Evolutionary conservation across 2,797 vertebrate genomes (phyloP).

Genomic region (Enteromius afrohamiltoni): DNA sequence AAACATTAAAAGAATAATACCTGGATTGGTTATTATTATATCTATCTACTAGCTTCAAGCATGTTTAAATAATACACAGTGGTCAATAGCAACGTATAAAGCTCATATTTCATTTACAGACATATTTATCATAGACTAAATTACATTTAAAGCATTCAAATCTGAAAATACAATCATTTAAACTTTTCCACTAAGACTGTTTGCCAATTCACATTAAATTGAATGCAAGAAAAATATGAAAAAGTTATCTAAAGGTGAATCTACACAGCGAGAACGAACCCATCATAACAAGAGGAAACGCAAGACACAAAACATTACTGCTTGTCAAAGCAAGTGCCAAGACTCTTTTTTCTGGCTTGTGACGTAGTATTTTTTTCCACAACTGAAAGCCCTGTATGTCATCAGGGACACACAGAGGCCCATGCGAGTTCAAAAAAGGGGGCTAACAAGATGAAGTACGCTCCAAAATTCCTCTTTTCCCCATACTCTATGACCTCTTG

Average conservation of each 20-base stretch:
- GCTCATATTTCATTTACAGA: too few species aligned
- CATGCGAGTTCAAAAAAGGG: conserved; percentile 58
- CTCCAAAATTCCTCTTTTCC: conserved; percentile 71
- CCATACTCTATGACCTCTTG: conserved; percentile 72
- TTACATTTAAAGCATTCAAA: not conserved
- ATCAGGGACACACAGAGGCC: conserved; percentile 24
- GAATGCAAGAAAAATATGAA: not conserved
- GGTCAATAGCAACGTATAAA: too few species aligned
- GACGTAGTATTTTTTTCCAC: conserved; percentile 28
- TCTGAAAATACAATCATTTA: not conserved
- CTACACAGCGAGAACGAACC: conserved; percentile 13
- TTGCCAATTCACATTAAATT: not conserved
- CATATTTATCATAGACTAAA: not conserved
- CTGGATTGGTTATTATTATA: not conserved
- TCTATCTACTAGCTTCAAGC: not conserved
- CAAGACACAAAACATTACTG: conserved; percentile 18
- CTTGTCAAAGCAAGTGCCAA: conserved; percentile 16
- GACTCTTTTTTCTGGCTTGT: not conserved
- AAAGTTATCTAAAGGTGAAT: conserved; percentile 31
- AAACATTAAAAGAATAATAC: not conserved
- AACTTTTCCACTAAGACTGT: conserved; percentile 12
- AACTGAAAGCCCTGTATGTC: conserved; percentile 10
- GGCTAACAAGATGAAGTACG: conserved; percentile 62
- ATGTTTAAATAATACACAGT: not conserved
- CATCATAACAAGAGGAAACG: conserved; percentile 12